Evolutionary conservation across 2,113 vertebrate species (phyloP), one percentile per base, ranked within the genome.

Genomic region (Microtus pennsylvanicus): DNA sequence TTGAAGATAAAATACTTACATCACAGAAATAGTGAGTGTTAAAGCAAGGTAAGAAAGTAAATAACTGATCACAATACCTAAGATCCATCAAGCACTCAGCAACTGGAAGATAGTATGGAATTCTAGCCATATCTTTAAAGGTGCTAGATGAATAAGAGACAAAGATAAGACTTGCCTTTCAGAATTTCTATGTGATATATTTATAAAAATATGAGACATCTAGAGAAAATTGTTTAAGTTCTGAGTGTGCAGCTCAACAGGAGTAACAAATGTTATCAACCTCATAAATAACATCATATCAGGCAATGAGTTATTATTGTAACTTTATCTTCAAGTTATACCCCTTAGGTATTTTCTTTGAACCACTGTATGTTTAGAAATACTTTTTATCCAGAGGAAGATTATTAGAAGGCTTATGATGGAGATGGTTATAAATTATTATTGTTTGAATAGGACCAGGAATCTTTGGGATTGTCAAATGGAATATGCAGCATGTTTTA

Each of bases 341-440:
- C 35, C 5, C 78, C 75, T 24, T 58, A 77, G 4, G 6, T 7
- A 45, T 82, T 63, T 82, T 58, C 28, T 58, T 92, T 50, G 38
- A 14, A 30, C 67, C 12, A n/a, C 11, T 70, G 35, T 69, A 17
- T 92, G n/a, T 50, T 93, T 90, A 92, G 65, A 96, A 96, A 87
- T 94, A 77, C 0, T 4, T 74, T 81, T 80, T 38, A 55, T 21
- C 42, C 58, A 70, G 26, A 82, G 28, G 61, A 93, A 87, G 7
- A 87, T 74, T 74, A 26, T 77, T 80, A 85, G 52, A 94, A 92
- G 38, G 87, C 4, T 2, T 58, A 5, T 30, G 76, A 12, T 58
- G 92, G 26, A 77, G n/a, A 90, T 38, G 24, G 86, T 19, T 24
- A n/a, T 47, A 93, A n/a, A 42, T 78, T 28, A 65, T 77, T 78